Conservation (phyloP, 2,888 invertebrate genomes). For the Lacanobia wlatinum region DNA sequence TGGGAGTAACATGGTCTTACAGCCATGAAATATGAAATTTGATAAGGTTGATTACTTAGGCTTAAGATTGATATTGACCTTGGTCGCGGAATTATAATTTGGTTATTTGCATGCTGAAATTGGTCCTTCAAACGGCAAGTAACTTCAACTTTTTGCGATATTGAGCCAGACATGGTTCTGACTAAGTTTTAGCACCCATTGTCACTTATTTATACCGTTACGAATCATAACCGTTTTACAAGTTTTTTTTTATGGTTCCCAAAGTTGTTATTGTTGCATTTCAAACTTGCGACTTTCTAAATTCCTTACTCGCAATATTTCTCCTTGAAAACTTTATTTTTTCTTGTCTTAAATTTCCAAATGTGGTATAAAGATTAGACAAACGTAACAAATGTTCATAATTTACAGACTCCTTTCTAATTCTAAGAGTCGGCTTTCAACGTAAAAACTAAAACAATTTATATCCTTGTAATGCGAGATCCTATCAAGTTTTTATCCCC, state of each 20-base stretch:
- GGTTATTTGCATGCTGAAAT: slow-evolving; percentile 22
- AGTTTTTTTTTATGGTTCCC: slow-evolving; percentile 42
- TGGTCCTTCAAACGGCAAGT: not conserved
- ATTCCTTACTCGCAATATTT: slow-evolving; percentile 15
- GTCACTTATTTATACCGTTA: slow-evolving; percentile 42
- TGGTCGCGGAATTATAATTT: slow-evolving; percentile 22
- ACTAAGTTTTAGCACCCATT: slow-evolving; percentile 51
- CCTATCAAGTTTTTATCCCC: slow-evolving; percentile 58
- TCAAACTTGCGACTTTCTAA: slow-evolving; percentile 17
- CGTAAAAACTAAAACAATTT: slow-evolving; percentile 39
- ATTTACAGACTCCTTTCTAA: slow-evolving; percentile 16
- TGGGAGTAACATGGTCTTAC: slow-evolving; percentile 66
- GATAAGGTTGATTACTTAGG: slow-evolving; percentile 71
- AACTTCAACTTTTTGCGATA: not conserved
- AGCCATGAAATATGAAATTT: slow-evolving; percentile 72
- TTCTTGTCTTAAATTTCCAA: not conserved
- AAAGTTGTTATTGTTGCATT: slow-evolving; percentile 33
- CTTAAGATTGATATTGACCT: slow-evolving; percentile 59
- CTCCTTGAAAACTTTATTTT: slow-evolving; percentile 8
- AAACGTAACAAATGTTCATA: slow-evolving; percentile 10
- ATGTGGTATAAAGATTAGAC: not conserved
- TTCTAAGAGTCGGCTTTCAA: slow-evolving; percentile 34
- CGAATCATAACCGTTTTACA: slow-evolving; percentile 41
- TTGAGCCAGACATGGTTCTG: slow-evolving; percentile 23
- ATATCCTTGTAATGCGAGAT: slow-evolving; percentile 48